These are phyloP conservation scores for Acronicta psi DNA, from an alignment of 2,888 invertebrate species.

Conservation along the genomic window DNA sequence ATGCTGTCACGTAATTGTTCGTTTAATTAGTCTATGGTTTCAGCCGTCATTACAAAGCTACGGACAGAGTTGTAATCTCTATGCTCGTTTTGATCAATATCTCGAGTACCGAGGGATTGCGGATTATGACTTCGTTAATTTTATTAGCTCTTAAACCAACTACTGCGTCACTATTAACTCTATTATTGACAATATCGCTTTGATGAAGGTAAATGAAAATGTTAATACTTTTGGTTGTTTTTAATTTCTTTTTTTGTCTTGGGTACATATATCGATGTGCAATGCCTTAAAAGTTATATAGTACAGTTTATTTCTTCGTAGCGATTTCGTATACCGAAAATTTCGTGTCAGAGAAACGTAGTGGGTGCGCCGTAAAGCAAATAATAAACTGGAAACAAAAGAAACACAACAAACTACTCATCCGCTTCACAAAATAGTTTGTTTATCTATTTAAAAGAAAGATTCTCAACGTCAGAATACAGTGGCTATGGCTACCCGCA, in stretches of 20 bases:
- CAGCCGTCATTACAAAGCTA: slow-evolving; percentile 39
- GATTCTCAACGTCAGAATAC: slow-evolving; percentile 44
- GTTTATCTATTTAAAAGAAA: slow-evolving; percentile 52
- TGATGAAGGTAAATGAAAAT: slow-evolving; percentile 18
- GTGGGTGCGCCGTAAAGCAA: slow-evolving; percentile 17
- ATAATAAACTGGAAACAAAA: slow-evolving; percentile 47
- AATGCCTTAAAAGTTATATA: too few species aligned
- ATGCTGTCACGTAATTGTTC: slow-evolving; percentile 38
- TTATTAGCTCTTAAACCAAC: slow-evolving; percentile 49
- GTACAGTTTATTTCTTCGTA: too few species aligned
- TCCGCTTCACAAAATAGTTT: slow-evolving; percentile 42
- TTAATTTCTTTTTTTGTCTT: too few species aligned
- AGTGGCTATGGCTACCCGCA: slow-evolving; percentile 49
- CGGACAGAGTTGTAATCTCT: slow-evolving; percentile 42
- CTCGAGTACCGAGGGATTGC: slow-evolving; percentile 20
- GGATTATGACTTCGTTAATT: slow-evolving; percentile 42
- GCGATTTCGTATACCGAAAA: not conserved
- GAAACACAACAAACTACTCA: slow-evolving; percentile 27
- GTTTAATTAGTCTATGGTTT: slow-evolving; percentile 44
- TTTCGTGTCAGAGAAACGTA: not conserved
- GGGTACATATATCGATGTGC: too few species aligned
- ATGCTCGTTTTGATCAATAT: slow-evolving; percentile 48
- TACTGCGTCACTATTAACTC: slow-evolving; percentile 32
- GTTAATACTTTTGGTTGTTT: slow-evolving; percentile 5
- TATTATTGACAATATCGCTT: slow-evolving; percentile 39